These are phyloP conservation scores for Stictocephala bisonia DNA, from an alignment of 2,888 invertebrate species.

Conservation along the genomic window DNA sequence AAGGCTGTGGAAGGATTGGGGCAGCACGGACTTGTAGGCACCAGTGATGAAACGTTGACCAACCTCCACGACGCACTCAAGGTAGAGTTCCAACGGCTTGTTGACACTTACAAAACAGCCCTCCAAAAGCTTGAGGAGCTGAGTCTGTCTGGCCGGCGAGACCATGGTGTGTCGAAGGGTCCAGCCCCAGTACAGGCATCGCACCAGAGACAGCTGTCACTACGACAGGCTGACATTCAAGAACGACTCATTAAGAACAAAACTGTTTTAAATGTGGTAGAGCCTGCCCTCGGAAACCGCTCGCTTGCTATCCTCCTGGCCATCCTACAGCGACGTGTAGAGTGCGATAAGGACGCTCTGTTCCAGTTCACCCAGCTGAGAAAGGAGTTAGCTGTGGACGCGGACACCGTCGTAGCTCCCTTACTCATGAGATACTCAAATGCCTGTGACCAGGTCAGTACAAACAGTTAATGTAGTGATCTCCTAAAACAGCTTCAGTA, in stretches of 20 bases:
- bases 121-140: slow-evolving; percentile 86
- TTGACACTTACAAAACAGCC: slow-evolving; percentile 88
- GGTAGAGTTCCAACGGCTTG: slow-evolving; percentile 82
- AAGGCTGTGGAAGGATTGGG: slow-evolving; percentile 89
- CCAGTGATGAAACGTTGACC: slow-evolving; percentile 67
- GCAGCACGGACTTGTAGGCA: slow-evolving; percentile 82
- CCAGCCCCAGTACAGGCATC: slow-evolving; percentile 86
- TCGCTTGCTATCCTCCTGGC: slow-evolving; percentile 81
- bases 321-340: slow-evolving; percentile 80
- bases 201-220: slow-evolving; percentile 87
- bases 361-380: slow-evolving; percentile 72
- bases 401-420: slow-evolving; percentile 72
- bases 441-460: slow-evolving; percentile 68
- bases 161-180: slow-evolving; percentile 64
- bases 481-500: neutral
- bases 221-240: slow-evolving; percentile 88
- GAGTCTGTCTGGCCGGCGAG: slow-evolving; percentile 68
- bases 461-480: neutral
- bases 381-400: slow-evolving; percentile 70
- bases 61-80: slow-evolving; percentile 86
- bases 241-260: slow-evolving; percentile 92
- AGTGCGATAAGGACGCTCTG: slow-evolving; percentile 91
- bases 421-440: slow-evolving; percentile 67
- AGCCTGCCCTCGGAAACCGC: slow-evolving; percentile 83
- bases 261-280: slow-evolving; percentile 76